Evolutionary conservation across 2,888 invertebrate species (phyloP).

Genomic region (Rhimphoctona megacephalus): DNA sequence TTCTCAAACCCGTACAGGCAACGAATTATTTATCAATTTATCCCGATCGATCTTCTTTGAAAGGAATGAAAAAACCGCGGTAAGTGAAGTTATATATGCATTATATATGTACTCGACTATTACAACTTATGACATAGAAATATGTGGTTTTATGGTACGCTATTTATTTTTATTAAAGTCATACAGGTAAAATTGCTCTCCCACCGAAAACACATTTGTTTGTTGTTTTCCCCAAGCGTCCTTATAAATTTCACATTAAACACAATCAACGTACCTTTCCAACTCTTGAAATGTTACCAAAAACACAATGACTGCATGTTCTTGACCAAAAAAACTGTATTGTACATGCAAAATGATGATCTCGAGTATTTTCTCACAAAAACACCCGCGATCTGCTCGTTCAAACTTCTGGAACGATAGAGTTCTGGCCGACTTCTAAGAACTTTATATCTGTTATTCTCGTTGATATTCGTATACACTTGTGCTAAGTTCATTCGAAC

Average conservation of each 20-base stretch:
- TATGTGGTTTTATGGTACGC: background rate
- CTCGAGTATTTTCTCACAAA: background rate
- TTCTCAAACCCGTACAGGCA: background rate
- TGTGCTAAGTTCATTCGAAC: background rate
- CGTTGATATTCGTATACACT: background rate
- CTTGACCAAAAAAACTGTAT: too few species aligned
- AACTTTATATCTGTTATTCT: background rate
- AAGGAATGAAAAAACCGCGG: conserved; percentile 5
- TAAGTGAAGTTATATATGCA: conserved; percentile 2
- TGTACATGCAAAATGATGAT: background rate
- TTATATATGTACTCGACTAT: background rate
- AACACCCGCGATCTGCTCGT: background rate
- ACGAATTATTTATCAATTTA: conserved; percentile 59
- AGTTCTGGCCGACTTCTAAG: background rate
- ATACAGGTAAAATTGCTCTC: background rate
- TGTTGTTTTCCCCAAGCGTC: too few species aligned
- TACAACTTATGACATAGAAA: background rate
- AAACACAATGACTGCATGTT: too few species aligned
- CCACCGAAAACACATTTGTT: too few species aligned
- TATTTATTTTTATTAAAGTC: background rate
- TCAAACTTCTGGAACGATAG: background rate
- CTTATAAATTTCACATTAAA: too few species aligned
- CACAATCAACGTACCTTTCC: too few species aligned
- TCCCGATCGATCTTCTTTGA: conserved; percentile 59
- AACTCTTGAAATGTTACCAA: too few species aligned